Percentiles rank a stretch among this genome's conserved stretches.
These are phyloP conservation scores for Spatula clypeata DNA, from an alignment of 2,797 vertebrate species.

Conservation along the genomic window DNA sequence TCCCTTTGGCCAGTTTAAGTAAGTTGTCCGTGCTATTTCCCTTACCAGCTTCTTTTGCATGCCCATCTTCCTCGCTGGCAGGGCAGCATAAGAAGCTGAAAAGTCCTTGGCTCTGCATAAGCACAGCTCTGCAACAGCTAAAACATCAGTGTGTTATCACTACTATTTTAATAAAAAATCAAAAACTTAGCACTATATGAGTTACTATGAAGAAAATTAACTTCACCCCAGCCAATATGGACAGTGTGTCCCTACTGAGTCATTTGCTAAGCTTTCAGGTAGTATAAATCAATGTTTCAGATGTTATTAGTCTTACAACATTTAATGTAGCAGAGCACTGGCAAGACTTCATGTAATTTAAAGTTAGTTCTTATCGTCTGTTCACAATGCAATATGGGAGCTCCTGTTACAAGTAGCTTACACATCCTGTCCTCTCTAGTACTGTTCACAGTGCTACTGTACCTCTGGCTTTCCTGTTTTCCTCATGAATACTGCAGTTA, in stretches of 20 bases:
- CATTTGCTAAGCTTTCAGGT: background rate
- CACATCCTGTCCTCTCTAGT: background rate
- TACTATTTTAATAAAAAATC: background rate
- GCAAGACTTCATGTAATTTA: background rate
- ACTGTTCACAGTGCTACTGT: background rate
- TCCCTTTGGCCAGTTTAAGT: background rate
- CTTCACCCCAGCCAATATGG: background rate
- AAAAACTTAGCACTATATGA: background rate
- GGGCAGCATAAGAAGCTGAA: background rate
- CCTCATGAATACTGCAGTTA: background rate
- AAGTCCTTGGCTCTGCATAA: background rate
- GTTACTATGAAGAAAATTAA: background rate
- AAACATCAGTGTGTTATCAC: background rate
- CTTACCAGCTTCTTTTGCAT: background rate
- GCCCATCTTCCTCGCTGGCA: background rate
- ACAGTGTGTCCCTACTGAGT: background rate
- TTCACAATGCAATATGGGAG: background rate
- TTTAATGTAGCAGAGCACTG: background rate
- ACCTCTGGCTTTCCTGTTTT: background rate
- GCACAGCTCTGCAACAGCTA: background rate
- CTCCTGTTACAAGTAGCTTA: background rate
- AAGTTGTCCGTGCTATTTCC: background rate
- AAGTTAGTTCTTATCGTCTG: background rate
- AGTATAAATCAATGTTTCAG: background rate
- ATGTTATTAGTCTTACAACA: background rate